These are phyloP conservation scores for Callitettix versicolor DNA, from an alignment of 1,140 invertebrate species.

Conservation along the genomic window DNA sequence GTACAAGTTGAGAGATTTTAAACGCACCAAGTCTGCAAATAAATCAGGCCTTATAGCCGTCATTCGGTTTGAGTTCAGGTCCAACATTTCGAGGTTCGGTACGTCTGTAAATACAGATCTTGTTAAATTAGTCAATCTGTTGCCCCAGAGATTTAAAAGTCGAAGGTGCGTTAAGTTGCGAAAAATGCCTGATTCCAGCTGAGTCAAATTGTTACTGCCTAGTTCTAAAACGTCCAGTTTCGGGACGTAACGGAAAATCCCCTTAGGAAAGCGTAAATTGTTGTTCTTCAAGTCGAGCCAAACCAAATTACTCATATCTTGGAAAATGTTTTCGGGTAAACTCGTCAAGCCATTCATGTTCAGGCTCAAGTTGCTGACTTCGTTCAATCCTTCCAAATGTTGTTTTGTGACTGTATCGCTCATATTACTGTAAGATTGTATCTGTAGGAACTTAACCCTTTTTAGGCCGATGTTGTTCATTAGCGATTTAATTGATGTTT, in stretches of 20 bases:
- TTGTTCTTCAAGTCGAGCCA: conserved; percentile 48
- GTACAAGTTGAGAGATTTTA: conserved; percentile 46
- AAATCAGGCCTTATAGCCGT: conserved; percentile 41
- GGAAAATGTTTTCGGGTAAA: conserved; percentile 45
- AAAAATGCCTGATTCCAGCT: conserved; percentile 45
- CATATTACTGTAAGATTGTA: conserved; percentile 38
- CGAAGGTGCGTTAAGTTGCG: conserved; percentile 42
- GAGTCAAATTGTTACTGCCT: conserved; percentile 44
- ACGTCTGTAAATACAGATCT: conserved; percentile 45
- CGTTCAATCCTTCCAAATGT: conserved; percentile 40
- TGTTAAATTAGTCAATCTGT: conserved; percentile 44
- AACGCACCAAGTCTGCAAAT: conserved; percentile 43
- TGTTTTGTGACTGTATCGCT: conserved; percentile 36
- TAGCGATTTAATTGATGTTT: conserved; percentile 26
- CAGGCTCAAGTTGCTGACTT: conserved; percentile 37
- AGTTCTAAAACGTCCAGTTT: conserved; percentile 48
- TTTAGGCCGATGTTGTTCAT: conserved; percentile 31
- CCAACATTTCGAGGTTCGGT: conserved; percentile 43
- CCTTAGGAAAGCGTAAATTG: conserved; percentile 31
- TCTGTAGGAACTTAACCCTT: conserved; percentile 34
- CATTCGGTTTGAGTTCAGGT: conserved; percentile 49
- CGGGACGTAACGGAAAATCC: conserved; percentile 31
- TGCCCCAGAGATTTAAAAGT: conserved; percentile 49
- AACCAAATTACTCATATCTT: conserved; percentile 42
- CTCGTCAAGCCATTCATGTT: conserved; percentile 38